Evolutionary conservation across 64 coral and sea anemone genomes (phyloP).

Genomic region (Pocillopora verrucosa): DNA sequence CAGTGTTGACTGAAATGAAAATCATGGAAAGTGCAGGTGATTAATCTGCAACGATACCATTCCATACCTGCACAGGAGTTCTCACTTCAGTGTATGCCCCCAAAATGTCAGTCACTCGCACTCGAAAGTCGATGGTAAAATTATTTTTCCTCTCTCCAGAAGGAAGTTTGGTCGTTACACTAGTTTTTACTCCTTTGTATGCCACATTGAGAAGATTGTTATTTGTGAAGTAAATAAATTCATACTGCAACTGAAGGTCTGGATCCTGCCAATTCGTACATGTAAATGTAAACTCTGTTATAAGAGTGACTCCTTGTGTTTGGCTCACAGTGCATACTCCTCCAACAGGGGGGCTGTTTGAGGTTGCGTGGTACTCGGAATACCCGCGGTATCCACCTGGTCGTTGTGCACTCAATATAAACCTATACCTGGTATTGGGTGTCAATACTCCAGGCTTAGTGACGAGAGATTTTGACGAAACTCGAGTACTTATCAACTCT

Average conservation of each 20-base stretch:
- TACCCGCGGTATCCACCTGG: background rate
- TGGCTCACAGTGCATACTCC: background rate
- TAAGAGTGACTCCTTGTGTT: slow-evolving; percentile 8
- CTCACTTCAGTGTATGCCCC: slow-evolving; percentile 19
- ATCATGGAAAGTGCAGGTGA: too few species aligned
- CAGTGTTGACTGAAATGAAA: too few species aligned
- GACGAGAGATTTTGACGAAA: slow-evolving; percentile 1
- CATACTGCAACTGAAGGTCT: slow-evolving; percentile 28
- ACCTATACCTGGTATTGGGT: background rate
- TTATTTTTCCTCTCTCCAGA: background rate
- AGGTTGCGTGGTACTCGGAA: slow-evolving; percentile 7
- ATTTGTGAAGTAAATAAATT: slow-evolving; percentile 34
- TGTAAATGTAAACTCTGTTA: slow-evolving; percentile 17
- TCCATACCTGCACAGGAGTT: slow-evolving; percentile 33
- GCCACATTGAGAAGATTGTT: slow-evolving; percentile 5
- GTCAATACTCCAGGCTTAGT: background rate
- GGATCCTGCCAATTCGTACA: slow-evolving; percentile 31
- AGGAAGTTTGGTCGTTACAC: slow-evolving; percentile 3
- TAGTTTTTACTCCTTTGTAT: background rate
- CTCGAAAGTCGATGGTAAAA: slow-evolving; percentile 17
- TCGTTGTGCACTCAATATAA: slow-evolving; percentile 7
- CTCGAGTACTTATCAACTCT: background rate
- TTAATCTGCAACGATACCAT: background rate
- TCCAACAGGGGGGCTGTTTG: background rate
- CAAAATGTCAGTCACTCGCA: slow-evolving; percentile 17